Conservation (phyloP, 2,888 invertebrate genomes). For the Himalopsyche tibetana region DNA sequence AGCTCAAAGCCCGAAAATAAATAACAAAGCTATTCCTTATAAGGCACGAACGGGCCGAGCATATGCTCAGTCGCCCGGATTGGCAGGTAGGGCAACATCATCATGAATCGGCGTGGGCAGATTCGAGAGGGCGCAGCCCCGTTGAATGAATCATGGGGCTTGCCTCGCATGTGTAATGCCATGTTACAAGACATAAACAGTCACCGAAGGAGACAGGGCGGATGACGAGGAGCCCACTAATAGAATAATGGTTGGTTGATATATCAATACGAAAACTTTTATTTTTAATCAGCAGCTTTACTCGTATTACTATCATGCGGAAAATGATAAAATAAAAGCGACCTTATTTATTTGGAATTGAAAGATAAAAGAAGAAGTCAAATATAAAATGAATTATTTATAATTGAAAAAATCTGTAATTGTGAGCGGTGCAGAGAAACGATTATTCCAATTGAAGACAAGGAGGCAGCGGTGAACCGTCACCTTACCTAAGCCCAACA, state of each 20-base stretch:
- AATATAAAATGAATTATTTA: too few species aligned
- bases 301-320: too few species aligned
- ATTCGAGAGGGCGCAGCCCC: slow-evolving; percentile 23
- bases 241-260: neutral
- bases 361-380: too few species aligned
- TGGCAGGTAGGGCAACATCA: slow-evolving; percentile 26
- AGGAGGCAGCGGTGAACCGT: too few species aligned
- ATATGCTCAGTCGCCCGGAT: slow-evolving; percentile 9
- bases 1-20: slow-evolving; percentile 10
- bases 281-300: too few species aligned
- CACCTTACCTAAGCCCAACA: too few species aligned
- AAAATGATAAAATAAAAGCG: too few species aligned
- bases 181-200: neutral
- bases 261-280: neutral
- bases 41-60: slow-evolving; percentile 5
- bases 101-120: slow-evolving; percentile 8
- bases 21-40: slow-evolving; percentile 16
- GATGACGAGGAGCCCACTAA: slow-evolving; percentile 14
- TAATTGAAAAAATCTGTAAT: too few species aligned
- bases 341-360: too few species aligned
- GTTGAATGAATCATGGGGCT: slow-evolving; percentile 13
- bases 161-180: slow-evolving; percentile 34
- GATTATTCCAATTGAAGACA: too few species aligned
- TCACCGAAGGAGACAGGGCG: slow-evolving; percentile 10
- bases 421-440: too few species aligned